Evolutionary conservation across 2,113 vertebrate species (phyloP), one percentile per base, ranked within the genome.

Genomic region (Polyodon spathula): DNA sequence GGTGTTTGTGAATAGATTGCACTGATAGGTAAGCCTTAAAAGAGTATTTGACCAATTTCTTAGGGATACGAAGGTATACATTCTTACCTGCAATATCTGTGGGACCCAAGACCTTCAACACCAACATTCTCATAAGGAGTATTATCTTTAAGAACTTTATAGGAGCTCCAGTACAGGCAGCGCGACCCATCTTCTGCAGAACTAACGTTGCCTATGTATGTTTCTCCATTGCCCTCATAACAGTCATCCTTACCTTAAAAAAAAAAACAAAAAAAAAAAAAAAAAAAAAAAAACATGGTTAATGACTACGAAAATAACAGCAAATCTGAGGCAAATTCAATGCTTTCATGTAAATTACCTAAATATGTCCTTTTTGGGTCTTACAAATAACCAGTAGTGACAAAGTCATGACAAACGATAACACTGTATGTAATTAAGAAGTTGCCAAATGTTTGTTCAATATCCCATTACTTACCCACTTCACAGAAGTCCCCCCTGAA

Each of bases 1-100:
- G 27, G 27, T 27, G 27, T 27, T 27, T 27, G 27, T 27, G 27
- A 27, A 27, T 27, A 27, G 27, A 27, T 27, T 27, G 27, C 27
- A 3, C 2, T 27, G 27, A 27, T 27, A 27, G 27, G 27, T 27
- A 27, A 27, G 27, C 27, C 27, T 27, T 27, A 27, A 27, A 27
- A 27, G 27, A 27, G 27, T 27, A 27, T 3, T 27, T 27, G 27
- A 27, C 27, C 27, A 27, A 27, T 27, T 27, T 27, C 27, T 27
- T 27, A 27, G 27, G 27, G 27, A 27, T 27, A 27, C 27, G 3
- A 27, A 27, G 27, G 27, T 1, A 27, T 27, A 27, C 27, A 27
- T 27, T 27, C 27, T 59, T 15, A 88, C 86, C 86, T 85, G 84
- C 86, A 88, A 64, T 73, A 81, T 69, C 86, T 88, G 68, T 88